A percentile compares a stretch with the other conserved stretches of the same genome.
Evolutionary conservation across 2,113 vertebrate genomes (phyloP).

Genomic region (Melanostigma gelatinosum): DNA sequence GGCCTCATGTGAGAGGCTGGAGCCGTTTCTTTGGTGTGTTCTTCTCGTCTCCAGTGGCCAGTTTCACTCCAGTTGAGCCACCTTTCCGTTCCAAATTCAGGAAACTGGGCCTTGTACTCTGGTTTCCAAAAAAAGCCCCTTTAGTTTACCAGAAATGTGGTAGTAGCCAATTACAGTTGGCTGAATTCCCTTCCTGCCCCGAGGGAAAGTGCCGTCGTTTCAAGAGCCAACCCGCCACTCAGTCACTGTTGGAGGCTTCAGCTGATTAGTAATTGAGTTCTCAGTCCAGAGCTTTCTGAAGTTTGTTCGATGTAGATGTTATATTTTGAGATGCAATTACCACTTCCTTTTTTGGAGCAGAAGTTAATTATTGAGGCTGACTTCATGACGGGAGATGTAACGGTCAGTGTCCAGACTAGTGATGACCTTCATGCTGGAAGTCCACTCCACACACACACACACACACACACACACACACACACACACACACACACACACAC

Average conservation of each 20-base stretch:
- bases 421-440: constrained; percentile 51
- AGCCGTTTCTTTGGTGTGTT: constrained; percentile 27
- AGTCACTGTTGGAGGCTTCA: constrained; percentile 9
- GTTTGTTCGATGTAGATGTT: constrained; percentile 17
- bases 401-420: constrained; percentile 10
- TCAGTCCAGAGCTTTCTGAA: constrained; percentile 22
- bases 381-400: constrained; percentile 14
- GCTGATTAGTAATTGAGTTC: constrained; percentile 28
- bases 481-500: no score
- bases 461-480: not conserved
- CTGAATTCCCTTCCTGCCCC: constrained; percentile 18
- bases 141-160: constrained; percentile 49
- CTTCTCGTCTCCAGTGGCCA: constrained; percentile 37
- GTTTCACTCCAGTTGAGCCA: constrained; percentile 31
- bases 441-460: constrained; percentile 3
- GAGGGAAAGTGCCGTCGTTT: constrained; percentile 33
- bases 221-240: constrained; percentile 10
- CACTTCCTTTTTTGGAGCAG: constrained; percentile 9
- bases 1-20: constrained; percentile 19
- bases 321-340: constrained; percentile 33
- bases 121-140: constrained; percentile 60
- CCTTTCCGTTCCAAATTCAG: constrained; percentile 43
- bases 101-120: constrained; percentile 35
- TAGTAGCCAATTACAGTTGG: constrained; percentile 49
- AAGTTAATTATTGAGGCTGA: constrained; percentile 36